Percentiles rank a stretch among this genome's conserved stretches.
phyloP scores from a whole-genome alignment of 2,113 vertebrate genomes.

The Anolis carolinensis region DNA sequence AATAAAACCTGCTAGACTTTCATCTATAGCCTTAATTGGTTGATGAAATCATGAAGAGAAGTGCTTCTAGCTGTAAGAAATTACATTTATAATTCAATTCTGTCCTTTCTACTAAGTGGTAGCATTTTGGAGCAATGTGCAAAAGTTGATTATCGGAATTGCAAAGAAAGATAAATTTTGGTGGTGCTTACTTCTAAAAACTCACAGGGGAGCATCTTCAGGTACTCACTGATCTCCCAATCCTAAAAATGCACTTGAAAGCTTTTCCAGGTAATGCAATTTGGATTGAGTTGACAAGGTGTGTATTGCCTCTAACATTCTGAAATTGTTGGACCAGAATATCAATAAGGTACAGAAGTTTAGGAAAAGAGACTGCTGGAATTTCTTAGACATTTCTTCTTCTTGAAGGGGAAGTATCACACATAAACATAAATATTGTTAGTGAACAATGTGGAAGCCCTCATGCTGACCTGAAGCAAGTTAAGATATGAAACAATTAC shows the following conservation, averaged over 20 bases:
- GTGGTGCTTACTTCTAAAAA: slow-evolving; percentile 4
- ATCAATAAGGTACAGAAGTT: not conserved
- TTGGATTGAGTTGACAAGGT: not conserved
- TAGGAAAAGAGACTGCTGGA: not conserved
- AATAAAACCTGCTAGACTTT: slow-evolving; percentile 27
- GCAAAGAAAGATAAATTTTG: slow-evolving; percentile 6
- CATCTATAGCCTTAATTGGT: slow-evolving; percentile 17
- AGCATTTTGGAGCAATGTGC: not conserved
- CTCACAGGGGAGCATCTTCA: not conserved
- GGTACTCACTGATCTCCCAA: slow-evolving; percentile 16
- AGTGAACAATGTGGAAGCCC: not conserved
- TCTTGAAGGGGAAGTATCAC: not conserved
- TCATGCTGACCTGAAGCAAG: not conserved
- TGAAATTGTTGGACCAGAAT: not conserved
- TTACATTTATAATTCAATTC: slow-evolving; percentile 40
- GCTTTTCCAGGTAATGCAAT: not conserved
- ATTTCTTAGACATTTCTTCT: not conserved
- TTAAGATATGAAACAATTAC: not conserved
- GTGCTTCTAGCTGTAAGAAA: slow-evolving; percentile 24
- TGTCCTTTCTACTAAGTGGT: slow-evolving; percentile 22
- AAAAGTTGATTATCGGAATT: slow-evolving; percentile 32
- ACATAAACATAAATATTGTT: not conserved
- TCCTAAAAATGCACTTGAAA: not conserved
- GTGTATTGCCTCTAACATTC: not conserved
- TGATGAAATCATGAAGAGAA: slow-evolving; percentile 26